phyloP scores from a whole-genome alignment of 2,113 vertebrate species.

The Peromyscus leucopus region DNA sequence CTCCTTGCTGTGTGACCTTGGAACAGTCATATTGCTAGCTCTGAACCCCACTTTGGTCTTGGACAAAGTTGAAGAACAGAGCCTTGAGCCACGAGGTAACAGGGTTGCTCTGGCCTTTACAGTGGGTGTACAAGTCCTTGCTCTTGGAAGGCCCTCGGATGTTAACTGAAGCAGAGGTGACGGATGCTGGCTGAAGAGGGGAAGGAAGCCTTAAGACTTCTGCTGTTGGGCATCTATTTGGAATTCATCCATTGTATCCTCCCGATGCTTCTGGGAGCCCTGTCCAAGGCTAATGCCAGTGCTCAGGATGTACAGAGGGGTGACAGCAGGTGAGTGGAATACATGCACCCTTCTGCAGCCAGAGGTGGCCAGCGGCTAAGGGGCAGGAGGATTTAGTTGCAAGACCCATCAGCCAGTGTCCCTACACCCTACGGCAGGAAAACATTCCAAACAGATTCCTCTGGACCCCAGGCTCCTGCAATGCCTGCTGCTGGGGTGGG shows the following conservation, averaged over 20 bases:
- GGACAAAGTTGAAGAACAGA: neutral
- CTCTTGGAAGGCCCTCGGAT: neutral
- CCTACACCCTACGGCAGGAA: neutral
- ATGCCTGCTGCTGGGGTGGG: neutral
- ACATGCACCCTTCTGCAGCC: neutral
- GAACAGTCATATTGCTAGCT: neutral
- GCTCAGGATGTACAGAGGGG: neutral
- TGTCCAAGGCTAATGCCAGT: neutral
- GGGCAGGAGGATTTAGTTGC: neutral
- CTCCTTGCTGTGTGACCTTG: neutral
- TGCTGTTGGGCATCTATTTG: too few relatives aligned
- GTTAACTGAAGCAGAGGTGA: neutral
- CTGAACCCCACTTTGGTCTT: neutral
- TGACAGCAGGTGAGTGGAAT: neutral
- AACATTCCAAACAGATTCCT: neutral
- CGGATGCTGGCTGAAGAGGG: neutral
- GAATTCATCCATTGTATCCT: neutral
- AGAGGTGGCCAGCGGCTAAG: neutral
- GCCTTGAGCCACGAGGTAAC: accelerated
- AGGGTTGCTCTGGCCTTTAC: too few relatives aligned
- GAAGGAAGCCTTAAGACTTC: neutral
- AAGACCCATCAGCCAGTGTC: neutral
- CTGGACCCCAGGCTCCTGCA: neutral
- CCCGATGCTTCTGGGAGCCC: neutral
- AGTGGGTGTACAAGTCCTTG: too few relatives aligned